Evolutionary conservation across 2,113 vertebrate species (phyloP), one percentile per base, ranked within the genome.

Genomic region (Corvus moneduloides): DNA sequence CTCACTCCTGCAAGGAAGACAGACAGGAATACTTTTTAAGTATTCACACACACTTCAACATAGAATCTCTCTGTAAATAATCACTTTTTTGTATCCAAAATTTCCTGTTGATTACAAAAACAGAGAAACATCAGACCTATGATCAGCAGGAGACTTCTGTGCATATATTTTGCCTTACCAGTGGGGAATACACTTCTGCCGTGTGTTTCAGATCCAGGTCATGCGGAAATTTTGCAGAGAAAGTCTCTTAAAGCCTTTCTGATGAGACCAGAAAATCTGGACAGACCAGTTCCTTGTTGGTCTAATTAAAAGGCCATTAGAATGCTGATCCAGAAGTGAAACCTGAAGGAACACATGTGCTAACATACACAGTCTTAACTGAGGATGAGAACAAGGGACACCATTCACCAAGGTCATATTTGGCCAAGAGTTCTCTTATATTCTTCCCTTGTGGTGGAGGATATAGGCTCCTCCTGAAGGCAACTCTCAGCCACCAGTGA

Each of bases 191-290:
- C 14, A 13, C 26, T 86, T 64, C 58, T 59, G 72, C 48, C 59
- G 43, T 0, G 4, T 35, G 18, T 33, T 69, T 58, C 63, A 84
- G 35, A 56, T 33, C 32, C 68, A 87, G 49, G n/a, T 64, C 48
- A 44, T 0, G 2, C 10, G 44, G 14, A 62, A 81, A 81, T 46
- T 54, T 46, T 68, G 44, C 48, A 37, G 43, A 72, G 54, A 82
- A 77, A 51, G 35, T 44, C 44, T 84, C 74, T 48, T 41, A 87
- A 88, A 93, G 61, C 44, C 61, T 72, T 91, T 84, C 76, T 64
- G 52, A 90, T 55, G 79, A 93, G 68, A 96, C 93, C 33, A 88
- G 92, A 95, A 91, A 88, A 88, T 93, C 93, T 88, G 56, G 94
- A 83, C 75, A 74, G 59, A 94, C 87, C 75, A 73, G 75, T 93